Percentiles rank a stretch among this genome's conserved stretches.
Evolutionary conservation across 2,797 vertebrate species (phyloP).

Genomic region (Sebastes alutus): DNA sequence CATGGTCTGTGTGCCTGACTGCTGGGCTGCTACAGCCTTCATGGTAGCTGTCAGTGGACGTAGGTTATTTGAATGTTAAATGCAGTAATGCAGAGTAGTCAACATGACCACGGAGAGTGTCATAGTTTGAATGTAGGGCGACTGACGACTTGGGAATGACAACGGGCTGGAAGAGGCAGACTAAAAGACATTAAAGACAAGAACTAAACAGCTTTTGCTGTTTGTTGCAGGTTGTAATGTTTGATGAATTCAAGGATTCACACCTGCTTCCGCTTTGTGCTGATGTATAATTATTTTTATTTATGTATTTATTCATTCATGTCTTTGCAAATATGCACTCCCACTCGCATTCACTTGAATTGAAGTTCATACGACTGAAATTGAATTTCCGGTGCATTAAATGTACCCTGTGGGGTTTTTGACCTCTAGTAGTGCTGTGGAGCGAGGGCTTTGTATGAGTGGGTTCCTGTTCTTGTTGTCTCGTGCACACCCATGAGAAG

Average conservation of each 20-base stretch:
- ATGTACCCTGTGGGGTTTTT: background rate
- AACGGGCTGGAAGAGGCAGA: background rate
- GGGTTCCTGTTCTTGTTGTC: background rate
- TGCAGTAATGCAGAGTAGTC: background rate
- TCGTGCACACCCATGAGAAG: too few relatives aligned
- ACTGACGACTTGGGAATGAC: background rate
- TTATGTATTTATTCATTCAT: background rate
- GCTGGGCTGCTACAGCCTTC: background rate
- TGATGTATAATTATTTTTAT: background rate
- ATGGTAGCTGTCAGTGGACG: background rate
- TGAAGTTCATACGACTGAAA: background rate
- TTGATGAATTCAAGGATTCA: background rate
- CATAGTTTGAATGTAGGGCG: too few relatives aligned
- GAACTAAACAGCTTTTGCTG: background rate
- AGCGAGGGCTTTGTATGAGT: background rate
- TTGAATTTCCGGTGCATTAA: background rate
- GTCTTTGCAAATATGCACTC: background rate
- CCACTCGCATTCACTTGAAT: background rate
- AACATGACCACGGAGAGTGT: background rate
- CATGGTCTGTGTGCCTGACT: slow-evolving; percentile 3
- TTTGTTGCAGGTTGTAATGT: background rate
- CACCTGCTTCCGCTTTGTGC: background rate
- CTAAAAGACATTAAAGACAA: background rate
- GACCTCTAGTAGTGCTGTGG: background rate
- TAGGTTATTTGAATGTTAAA: background rate